A percentile compares a stretch with the other conserved stretches of the same genome.
phyloP scores from a whole-genome alignment of 2,113 vertebrate species.

The Dascyllus trimaculatus region DNA sequence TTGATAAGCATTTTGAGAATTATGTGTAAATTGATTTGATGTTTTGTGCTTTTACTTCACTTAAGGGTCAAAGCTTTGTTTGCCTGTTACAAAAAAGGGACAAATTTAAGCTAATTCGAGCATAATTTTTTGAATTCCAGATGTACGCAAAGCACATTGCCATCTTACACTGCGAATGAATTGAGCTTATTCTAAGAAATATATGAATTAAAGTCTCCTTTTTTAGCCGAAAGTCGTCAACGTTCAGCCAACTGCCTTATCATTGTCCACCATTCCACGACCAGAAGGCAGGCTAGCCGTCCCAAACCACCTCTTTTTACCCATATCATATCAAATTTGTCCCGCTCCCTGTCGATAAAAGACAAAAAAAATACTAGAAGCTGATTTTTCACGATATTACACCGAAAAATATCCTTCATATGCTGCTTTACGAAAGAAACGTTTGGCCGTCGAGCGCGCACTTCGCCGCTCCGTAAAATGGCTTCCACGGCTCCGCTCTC shows the following conservation, averaged over 20 bases:
- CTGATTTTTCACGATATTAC: slow-evolving; percentile 6
- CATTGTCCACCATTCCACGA: slow-evolving; percentile 82
- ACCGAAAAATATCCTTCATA: slow-evolving; percentile 45
- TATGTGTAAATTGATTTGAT: background rate
- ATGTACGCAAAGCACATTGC: slow-evolving; percentile 81
- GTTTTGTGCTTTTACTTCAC: slow-evolving; percentile 4
- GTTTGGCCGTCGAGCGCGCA: slow-evolving; percentile 29
- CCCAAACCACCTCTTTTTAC: slow-evolving; percentile 58
- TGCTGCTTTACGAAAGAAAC: background rate
- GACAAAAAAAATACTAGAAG: background rate
- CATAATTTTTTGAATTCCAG: background rate
- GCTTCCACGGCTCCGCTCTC: slow-evolving; percentile 84
- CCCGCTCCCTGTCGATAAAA: slow-evolving; percentile 17
- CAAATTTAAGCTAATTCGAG: too few relatives aligned
- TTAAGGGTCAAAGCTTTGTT: too few relatives aligned
- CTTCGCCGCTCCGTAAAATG: slow-evolving; percentile 79
- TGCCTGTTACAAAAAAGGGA: too few relatives aligned
- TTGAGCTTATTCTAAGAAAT: slow-evolving; percentile 12
- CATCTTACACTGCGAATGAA: slow-evolving; percentile 56
- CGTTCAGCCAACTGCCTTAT: slow-evolving; percentile 55
- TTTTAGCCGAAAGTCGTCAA: slow-evolving; percentile 31
- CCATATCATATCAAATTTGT: slow-evolving; percentile 27
- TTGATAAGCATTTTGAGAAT: background rate
- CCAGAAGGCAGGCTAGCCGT: slow-evolving; percentile 31
- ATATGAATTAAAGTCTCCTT: slow-evolving; percentile 14